Evolutionary conservation across 2,113 vertebrate genomes (phyloP), one percentile per base, ranked within the genome.

Genomic region (Labeo catla): DNA sequence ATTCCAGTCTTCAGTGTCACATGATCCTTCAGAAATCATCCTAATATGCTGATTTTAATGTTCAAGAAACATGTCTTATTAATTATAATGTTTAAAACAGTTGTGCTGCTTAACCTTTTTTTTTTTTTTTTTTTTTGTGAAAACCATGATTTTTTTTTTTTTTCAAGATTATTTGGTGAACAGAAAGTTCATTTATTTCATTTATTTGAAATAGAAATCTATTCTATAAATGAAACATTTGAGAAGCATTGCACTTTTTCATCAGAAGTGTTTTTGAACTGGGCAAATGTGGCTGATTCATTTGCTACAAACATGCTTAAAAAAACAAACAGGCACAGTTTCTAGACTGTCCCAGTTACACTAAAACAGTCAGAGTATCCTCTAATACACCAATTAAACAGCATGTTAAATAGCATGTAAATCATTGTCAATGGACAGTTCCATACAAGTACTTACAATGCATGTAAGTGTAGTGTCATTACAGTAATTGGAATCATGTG

Each of bases 401-500:
- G 28, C 28, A 28, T 28, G 2, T 28, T 28, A 23, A 74, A 47
- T 7, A 7, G 21, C 21, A 74, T 49, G 10, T 74, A 49, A 74
- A 23, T 21, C 4, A 10, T 6, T 13, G 72, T 15, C 21, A 23
- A 47, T 49, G 72, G 72, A 74, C 43, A 23, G 21, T 49, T 49
- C 21, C 2, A 47, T 47, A 15, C 47, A 65, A 28, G 23, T 13
- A 70, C 66, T 70, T 43, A 9, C 36, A 70, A 82, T 50, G 15
- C 45, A 19, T 59, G 39, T 10, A 39, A 66, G 61, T 68, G 15
- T 36, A 66, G 43, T 34, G 10, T 57, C 21, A 52, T 76, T 43
- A 61, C 8, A 83, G 39, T 85, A 72, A 88, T 72, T n/a, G 73
- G 54, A 78, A 16, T 57, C 39, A 65, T 70, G 6, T 84, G 82